Evolutionary conservation across 2,113 vertebrate species (phyloP).

Genomic region (Holacanthus passer): DNA sequence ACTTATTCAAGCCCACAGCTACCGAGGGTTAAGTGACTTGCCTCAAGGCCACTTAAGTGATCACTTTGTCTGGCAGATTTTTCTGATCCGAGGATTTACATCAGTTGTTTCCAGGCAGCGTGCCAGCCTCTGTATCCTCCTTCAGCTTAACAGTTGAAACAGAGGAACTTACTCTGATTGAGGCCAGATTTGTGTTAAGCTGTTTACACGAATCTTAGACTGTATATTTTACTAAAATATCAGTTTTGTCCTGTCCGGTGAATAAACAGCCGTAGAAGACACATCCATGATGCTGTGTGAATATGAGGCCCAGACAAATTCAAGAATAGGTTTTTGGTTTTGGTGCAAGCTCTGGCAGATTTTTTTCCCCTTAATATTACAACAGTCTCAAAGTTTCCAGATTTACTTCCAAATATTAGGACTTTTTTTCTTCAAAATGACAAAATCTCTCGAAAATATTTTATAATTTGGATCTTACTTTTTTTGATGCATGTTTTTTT

Average conservation of each 20-base stretch:
- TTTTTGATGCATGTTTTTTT: no score
- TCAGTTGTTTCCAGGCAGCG: not conserved
- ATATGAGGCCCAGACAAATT: not conserved
- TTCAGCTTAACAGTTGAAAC: not conserved
- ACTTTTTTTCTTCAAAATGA: not conserved
- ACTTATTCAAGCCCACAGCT: slow-evolving; percentile 3
- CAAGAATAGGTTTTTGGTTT: not conserved
- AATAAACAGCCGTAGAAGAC: no score
- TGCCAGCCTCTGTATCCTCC: not conserved
- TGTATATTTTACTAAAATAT: not conserved
- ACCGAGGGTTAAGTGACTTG: not conserved
- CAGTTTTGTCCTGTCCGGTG: no score
- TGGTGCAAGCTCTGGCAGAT: not conserved
- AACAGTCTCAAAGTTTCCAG: not conserved
- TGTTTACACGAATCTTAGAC: not conserved
- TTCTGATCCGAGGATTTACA: slow-evolving; percentile 4
- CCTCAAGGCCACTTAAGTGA: not conserved
- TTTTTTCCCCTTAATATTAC: not conserved
- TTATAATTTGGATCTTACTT: no score
- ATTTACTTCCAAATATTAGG: not conserved
- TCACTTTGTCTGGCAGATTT: not conserved
- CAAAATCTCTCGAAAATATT: no score
- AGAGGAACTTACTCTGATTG: not conserved
- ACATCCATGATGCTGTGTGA: not conserved
- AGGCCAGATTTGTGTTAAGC: not conserved